Percentiles rank a stretch among this genome's conserved stretches.
phyloP scores from a whole-genome alignment of 2,113 vertebrate genomes.

The Mellivora capensis region DNA sequence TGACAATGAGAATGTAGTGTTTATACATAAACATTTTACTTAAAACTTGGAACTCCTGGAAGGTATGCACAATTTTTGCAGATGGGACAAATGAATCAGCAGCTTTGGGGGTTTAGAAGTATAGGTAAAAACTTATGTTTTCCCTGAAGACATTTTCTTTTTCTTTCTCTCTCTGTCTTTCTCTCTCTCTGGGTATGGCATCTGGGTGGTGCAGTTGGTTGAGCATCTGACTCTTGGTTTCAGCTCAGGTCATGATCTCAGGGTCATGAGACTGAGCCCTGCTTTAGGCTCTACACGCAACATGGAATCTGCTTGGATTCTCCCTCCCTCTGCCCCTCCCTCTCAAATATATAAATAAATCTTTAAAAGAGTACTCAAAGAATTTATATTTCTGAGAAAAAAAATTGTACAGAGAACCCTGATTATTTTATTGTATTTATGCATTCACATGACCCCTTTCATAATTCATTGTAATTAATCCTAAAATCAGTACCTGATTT shows the following conservation, averaged over 20 bases:
- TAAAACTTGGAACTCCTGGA: background rate
- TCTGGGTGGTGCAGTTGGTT: background rate
- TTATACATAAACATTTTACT: slow-evolving; percentile 30
- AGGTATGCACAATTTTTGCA: background rate
- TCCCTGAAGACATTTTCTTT: background rate
- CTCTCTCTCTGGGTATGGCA: background rate
- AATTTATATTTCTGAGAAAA: background rate
- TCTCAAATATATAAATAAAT: background rate
- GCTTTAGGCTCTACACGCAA: background rate
- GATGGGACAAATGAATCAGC: background rate
- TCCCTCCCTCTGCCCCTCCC: background rate
- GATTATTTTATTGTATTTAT: background rate
- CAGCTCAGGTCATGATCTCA: background rate
- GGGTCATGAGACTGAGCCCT: background rate
- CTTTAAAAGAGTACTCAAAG: background rate
- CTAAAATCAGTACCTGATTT: background rate
- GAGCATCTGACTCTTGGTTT: background rate
- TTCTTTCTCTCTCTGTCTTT: background rate
- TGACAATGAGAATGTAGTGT: background rate
- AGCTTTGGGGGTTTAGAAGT: background rate
- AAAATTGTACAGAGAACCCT: background rate
- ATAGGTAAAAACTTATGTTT: background rate
- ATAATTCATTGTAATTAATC: background rate
- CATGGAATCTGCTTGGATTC: background rate
- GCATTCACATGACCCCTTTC: background rate